Percentiles rank a stretch among this genome's conserved stretches.
phyloP scores from a whole-genome alignment of 2,797 vertebrate genomes.

The Leptatherina wallacei region DNA sequence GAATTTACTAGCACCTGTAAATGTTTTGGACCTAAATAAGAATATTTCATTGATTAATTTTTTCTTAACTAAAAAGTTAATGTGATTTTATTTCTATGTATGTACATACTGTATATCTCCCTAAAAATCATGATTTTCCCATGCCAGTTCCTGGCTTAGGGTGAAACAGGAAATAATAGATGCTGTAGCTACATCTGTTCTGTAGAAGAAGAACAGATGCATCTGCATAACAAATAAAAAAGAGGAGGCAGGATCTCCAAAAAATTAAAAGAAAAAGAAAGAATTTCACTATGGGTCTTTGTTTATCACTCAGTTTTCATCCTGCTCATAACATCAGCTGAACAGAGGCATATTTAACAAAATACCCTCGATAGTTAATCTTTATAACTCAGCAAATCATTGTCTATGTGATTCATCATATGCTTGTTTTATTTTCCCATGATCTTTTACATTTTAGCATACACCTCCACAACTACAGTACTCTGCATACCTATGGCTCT shows the following conservation, averaged over 20 bases:
- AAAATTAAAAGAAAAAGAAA: not conserved
- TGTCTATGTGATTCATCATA: not conserved
- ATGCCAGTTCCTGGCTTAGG: not conserved
- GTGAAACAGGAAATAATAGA: not conserved
- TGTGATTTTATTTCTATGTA: not conserved
- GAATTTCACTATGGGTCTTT: not conserved
- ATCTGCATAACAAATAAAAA: not conserved
- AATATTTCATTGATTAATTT: not conserved
- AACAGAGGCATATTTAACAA: not conserved
- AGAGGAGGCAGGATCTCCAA: no score
- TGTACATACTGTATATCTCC: not conserved
- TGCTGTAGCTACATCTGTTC: not conserved
- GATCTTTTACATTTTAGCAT: slow-evolving; percentile 23
- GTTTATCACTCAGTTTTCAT: not conserved
- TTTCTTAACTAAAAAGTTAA: not conserved
- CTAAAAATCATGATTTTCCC: not conserved
- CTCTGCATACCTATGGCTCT: slow-evolving; percentile 72
- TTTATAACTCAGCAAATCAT: not conserved
- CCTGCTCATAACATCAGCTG: not conserved
- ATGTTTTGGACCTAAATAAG: not conserved
- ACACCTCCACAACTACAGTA: slow-evolving; percentile 54
- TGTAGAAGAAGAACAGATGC: no score
- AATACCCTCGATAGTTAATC: not conserved
- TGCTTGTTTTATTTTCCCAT: slow-evolving; percentile 22
- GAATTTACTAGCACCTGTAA: not conserved